Base-by-base conservation (phyloP, 2,797 vertebrate genomes). In the Oreonectes daqikongensis region DNA sequence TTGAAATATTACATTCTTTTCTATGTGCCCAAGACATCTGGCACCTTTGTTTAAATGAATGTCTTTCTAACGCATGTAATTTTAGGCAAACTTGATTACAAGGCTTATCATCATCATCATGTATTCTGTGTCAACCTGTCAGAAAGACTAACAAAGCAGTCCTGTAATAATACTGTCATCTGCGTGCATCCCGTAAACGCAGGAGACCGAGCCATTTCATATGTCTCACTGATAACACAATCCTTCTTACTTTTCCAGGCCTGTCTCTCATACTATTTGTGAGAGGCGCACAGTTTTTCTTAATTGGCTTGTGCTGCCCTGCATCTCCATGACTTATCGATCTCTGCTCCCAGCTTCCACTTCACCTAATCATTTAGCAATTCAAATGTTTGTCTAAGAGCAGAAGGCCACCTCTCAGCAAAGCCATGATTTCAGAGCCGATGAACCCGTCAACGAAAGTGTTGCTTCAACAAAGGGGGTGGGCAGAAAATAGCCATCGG, bases 401-500 rank as follows among this genome's bases (percentile, higher is more conserved):
- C 72, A 78, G 38, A 81, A 79, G 60, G 46, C 48, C 71, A 61
- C 72, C 53, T 79, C 67, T 81, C 24, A 46, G 69, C 50, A 57
- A 66, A 68, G 44, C 70, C 55, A 46, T 48, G 48, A 61, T n/a
- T 65, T 32, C 22, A 1, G 6, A 40, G 60, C 75, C 48, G 4
- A 73, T 61, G 55, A 74, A 78, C 76, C 65, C 59, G 82, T 60
- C 20, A 76, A 83, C 15, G 84, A 85, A 91, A 87, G 79, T 83
- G 82, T 89, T 85, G 83, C 86, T 83, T 91, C 83, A 80, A 82
- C 84, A 66, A 79, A 59, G 61, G 79, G 63, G 72, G 59, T 72
- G 46, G 40, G 64, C 65, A 85, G 73, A 91, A 91, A 91, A 92
- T 82, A 86, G 85, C 83, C 77, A 81, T 83, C 66, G 79, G 85